These are phyloP conservation scores for Psittacula derbiana DNA, from an alignment of 2,797 vertebrate species.

Conservation along the genomic window DNA sequence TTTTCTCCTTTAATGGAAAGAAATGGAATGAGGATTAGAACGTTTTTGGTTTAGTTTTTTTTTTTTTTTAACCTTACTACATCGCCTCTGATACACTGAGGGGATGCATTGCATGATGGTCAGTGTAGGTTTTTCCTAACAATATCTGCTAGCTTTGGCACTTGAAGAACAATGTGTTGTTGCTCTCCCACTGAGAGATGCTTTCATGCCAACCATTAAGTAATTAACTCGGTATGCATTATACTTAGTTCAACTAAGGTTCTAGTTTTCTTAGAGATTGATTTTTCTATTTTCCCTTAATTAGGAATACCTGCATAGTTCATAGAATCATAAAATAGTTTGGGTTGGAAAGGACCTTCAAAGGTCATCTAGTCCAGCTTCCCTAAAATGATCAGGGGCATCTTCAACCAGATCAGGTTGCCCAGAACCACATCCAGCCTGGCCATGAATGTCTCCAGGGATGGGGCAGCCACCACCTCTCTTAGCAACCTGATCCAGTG, in stretches of 20 bases:
- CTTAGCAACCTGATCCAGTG: neutral
- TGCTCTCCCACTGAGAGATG: neutral
- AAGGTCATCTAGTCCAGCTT: neutral
- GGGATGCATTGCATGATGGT: neutral
- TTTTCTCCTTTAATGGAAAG: constrained; percentile 57
- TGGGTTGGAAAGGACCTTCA: neutral
- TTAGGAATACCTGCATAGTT: neutral
- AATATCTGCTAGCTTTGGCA: neutral
- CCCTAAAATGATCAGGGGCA: neutral
- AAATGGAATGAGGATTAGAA: neutral
- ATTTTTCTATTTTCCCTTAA: neutral
- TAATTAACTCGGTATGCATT: neutral
- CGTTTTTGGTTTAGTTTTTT: neutral
- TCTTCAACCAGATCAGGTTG: neutral
- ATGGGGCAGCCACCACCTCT: neutral
- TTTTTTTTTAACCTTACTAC: neutral
- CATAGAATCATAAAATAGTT: neutral
- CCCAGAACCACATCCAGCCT: neutral
- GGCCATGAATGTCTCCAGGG: neutral
- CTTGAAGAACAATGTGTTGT: neutral
- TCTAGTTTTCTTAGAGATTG: neutral
- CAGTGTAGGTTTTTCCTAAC: neutral
- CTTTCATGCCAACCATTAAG: constrained; percentile 24
- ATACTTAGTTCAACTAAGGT: neutral
- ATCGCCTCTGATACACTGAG: neutral